Base-by-base conservation (phyloP, 2,797 vertebrate genomes). In the Petrocephalus schoutedeni region DNA sequence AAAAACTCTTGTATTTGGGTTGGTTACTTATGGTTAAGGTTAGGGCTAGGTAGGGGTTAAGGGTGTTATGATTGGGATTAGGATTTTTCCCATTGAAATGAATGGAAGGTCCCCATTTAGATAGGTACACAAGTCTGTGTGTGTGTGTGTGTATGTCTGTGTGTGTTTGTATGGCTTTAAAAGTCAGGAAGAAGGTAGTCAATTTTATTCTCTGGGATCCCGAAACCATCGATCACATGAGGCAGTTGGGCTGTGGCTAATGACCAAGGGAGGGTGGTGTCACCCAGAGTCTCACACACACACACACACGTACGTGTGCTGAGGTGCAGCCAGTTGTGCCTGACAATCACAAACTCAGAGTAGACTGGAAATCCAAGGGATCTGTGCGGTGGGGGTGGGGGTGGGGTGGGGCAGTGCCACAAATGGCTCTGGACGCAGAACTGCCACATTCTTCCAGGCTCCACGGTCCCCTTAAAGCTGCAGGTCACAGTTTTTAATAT, bases 141-240 rank as follows among this genome's bases (percentile, higher is more conserved):
- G 0, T 57, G 90, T 57, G 90, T 90, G 91, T 89, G 87, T 16
- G 9, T 57, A 8, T 57, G 54, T 57, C 14, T 57, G 54, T 57
- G 9, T 57, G 54, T 57, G 54, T 57, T 90, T 90, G 92, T 89
- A 85, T 89, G 91, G 88, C 89, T 91, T 89, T 87, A 89, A 90
- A 61, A 71, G 61, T 86, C 16, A 77, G 85, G 58, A 89, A 89
- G 88, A 91, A 88, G 59, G 36, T 92, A 91, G 91, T 93, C 90
- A 83, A 28, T 67, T 88, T 80, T 67, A 87, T 89, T 86, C 67
- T 85, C 10, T 83, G 91, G 88, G 86, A 90, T 89, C 85, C 80
- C 51, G 51, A 23, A 89, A 90, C 90, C 88, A 89, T 86, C 54
- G 88, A 58, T 53, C 74, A n/a, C 3, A 88, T 53, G 90, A 67